Evolutionary conservation across 2,113 vertebrate genomes (phyloP), one percentile per base, ranked within the genome.

Genomic region (Eudyptes chrysolophus): DNA sequence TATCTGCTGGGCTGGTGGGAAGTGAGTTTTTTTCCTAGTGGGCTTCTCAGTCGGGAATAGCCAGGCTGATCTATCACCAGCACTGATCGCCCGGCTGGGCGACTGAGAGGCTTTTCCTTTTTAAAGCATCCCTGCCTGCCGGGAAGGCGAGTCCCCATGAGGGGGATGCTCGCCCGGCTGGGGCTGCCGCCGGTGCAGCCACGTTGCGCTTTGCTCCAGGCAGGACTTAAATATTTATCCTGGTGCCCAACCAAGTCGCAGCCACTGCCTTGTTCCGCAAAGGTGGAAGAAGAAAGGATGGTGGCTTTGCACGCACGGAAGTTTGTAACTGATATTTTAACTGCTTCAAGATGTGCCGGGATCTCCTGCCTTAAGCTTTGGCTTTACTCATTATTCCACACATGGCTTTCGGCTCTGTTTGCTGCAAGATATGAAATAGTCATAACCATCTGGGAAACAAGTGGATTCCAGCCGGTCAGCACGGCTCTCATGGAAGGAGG

Each of bases 291-390:
- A 55, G 84, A 26, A 68, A 57, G 81, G 70, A 34, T 0, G 2
- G 60, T 0, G 1, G 60, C 68, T 89, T 34, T 17, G 22, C 87
- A n/a, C 3, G 1, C 11, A 0, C 0, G 6, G 36, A 71, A 60
- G 60, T 84, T 78, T 71, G 89, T 52, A 84, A 70, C 10, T 13
- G 80, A 51, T 46, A 29, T 26, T 78, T 87, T 84, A 71, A 92
- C 51, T 48, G 46, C 72, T 89, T 46, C 91, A 49, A 71, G 93
- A 42, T 16, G 12, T 30, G 64, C 72, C 72, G 70, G 93, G 80
- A 78, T 70, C 76, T 84, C 86, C 87, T 48, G 76, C 16, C 83
- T 46, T 16, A 65, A 89, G 88, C 79, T 66, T 55, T 6, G 1
- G 92, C 90, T 69, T 66, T 75, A 1, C 72, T 86, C 89, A 7